phyloP scores from a whole-genome alignment of 2,888 invertebrate species.

The Campoplex nolae region DNA sequence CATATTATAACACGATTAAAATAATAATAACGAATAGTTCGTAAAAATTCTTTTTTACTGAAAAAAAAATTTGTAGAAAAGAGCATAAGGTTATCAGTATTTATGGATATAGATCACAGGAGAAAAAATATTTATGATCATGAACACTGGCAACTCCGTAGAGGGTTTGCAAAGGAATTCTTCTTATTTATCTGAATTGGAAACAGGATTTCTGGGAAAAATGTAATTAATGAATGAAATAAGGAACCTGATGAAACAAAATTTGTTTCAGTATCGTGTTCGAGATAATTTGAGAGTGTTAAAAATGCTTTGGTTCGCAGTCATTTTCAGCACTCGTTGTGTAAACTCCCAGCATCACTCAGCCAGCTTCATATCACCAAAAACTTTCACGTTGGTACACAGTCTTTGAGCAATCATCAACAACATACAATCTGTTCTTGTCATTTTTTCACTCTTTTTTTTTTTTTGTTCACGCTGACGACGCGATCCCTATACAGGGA shows the following conservation, averaged over 20 bases:
- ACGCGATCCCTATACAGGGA: constrained; percentile 16
- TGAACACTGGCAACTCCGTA: too few relatives aligned
- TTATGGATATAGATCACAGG: too few relatives aligned
- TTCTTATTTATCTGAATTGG: background rate
- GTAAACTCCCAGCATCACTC: background rate
- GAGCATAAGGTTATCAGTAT: too few relatives aligned
- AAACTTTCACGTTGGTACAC: background rate
- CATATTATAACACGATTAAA: too few relatives aligned
- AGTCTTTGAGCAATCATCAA: background rate
- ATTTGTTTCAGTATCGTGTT: constrained; percentile 12
- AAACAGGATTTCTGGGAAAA: background rate
- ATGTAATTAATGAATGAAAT: background rate
- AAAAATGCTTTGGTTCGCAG: constrained; percentile 34
- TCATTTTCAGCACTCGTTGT: constrained; percentile 24
- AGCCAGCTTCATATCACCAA: background rate
- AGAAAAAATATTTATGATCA: too few relatives aligned
- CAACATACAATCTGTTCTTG: background rate
- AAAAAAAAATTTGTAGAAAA: too few relatives aligned
- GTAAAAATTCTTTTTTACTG: too few relatives aligned
- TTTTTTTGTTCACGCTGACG: background rate
- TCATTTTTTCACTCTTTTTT: background rate
- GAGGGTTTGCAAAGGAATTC: background rate
- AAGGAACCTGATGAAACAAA: background rate
- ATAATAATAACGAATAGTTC: too few relatives aligned
- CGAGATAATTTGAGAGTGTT: constrained; percentile 18